Base-by-base conservation (phyloP, 2,888 invertebrate genomes). In the Nasonia oneida region DNA sequence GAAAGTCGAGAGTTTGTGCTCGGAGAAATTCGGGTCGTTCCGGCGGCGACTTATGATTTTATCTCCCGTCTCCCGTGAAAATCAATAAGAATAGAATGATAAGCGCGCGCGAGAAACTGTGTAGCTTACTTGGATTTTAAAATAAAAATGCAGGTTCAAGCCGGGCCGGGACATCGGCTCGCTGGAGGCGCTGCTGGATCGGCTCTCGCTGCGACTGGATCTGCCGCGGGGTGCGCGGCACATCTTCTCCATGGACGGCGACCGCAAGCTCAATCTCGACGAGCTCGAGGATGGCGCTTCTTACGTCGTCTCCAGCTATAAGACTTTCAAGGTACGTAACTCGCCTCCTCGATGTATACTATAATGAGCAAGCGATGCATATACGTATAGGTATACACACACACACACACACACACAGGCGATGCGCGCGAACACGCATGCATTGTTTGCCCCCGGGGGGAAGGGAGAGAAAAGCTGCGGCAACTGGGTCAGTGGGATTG, bases 251-350 rank as follows among this genome's bases (percentile, higher is more conserved):
- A 97, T 98, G 96, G 98, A 98, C 88, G 98, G 98, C 0, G 96
- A 97, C 89, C 95, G 97, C 84, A 97, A 98, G 92, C 96, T 96
- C 92, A 95, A 96, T 92, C 94, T 97, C 89, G 98, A 97, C 90
- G 98, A 98, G 91, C 94, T 98, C 87, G 97, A 97, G 91, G 98
- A 98, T 91, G 98, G 98, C n/a, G 97, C 97, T 29, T 97, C 97
- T 12, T 99, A 98, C 93, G 98, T 99, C 88, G 98, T 98, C 61
- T 98, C 98, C 12, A 98, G 98, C 5, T 97, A 97, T 92, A 97
- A 97, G 94, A 96, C 97, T 15, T 98, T 98, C 93, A 97, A 98
- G 97, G 98, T 97, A 93, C 23, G 77, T 53, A 50, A 18, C 18
- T 23, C 67, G 8, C 23, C 3, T 8, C 67, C 33, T 15, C 0